phyloP scores from a whole-genome alignment of 2,797 vertebrate species.

The Takifugu ocellatus region DNA sequence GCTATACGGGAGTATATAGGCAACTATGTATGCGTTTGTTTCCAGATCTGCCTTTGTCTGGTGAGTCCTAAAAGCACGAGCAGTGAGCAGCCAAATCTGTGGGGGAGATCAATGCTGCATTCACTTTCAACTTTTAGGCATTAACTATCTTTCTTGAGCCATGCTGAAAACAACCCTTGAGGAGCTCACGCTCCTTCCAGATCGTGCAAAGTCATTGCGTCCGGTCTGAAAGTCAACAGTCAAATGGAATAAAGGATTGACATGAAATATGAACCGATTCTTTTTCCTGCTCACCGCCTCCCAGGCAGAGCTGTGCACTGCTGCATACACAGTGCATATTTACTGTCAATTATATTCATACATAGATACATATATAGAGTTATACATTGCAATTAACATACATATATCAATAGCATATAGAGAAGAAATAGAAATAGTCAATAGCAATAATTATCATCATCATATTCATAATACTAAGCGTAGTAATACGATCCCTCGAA shows the following conservation, averaged over 20 bases:
- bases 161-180: too few relatives aligned
- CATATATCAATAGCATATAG: slow-evolving; percentile 84
- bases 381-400: slow-evolving; percentile 84
- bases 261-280: background rate
- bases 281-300: slow-evolving; percentile 42
- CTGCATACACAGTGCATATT: slow-evolving; percentile 73
- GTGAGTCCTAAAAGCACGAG: slow-evolving; percentile 22
- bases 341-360: slow-evolving; percentile 79
- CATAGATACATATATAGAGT: slow-evolving; percentile 82
- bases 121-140: background rate
- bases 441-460: slow-evolving; percentile 79
- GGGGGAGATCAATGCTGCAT: slow-evolving; percentile 7
- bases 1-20: slow-evolving; percentile 77
- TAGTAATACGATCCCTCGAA: slow-evolving; percentile 73
- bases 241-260: background rate
- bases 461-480: slow-evolving; percentile 77
- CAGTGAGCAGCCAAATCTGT: slow-evolving; percentile 40
- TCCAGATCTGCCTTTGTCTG: slow-evolving; percentile 48
- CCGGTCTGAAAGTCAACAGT: too few relatives aligned
- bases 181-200: too few relatives aligned
- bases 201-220: too few relatives aligned
- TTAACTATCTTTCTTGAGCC: too few relatives aligned
- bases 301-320: slow-evolving; percentile 48
- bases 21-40: slow-evolving; percentile 66
- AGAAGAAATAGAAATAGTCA: slow-evolving; percentile 78